phyloP scores from a whole-genome alignment of 1,140 invertebrate species.

The Nasonia vitripennis region DNA sequence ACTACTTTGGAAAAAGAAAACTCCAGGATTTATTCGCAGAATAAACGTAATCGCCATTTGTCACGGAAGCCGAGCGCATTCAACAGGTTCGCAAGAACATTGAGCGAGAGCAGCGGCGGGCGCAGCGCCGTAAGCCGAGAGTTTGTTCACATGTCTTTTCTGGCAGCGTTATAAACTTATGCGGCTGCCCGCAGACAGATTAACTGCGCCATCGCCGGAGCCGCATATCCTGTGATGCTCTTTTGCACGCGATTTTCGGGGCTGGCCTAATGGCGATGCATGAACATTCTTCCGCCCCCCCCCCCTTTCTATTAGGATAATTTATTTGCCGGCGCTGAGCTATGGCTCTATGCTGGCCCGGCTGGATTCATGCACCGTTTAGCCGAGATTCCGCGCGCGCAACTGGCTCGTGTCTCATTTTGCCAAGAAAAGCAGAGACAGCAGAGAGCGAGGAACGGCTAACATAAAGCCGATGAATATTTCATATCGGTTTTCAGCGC shows the following conservation, averaged over 20 bases:
- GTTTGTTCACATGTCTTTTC: slow-evolving; percentile 64
- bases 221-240: slow-evolving; percentile 19
- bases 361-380: background rate
- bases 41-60: slow-evolving; percentile 69
- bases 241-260: slow-evolving; percentile 30
- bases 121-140: slow-evolving; percentile 50
- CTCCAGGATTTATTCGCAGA: slow-evolving; percentile 55
- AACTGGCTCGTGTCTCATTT: background rate
- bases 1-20: slow-evolving; percentile 25
- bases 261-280: background rate
- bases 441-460: too few relatives aligned
- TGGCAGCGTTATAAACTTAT: slow-evolving; percentile 43
- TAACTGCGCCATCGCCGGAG: background rate
- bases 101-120: slow-evolving; percentile 47
- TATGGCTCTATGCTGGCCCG: background rate
- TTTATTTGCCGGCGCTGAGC: background rate
- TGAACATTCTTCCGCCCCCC: slow-evolving; percentile 43
- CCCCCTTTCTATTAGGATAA: slow-evolving; percentile 31
- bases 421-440: too few relatives aligned
- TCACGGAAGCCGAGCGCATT: slow-evolving; percentile 65
- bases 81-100: slow-evolving; percentile 69
- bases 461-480: too few relatives aligned
- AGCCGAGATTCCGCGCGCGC: background rate
- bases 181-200: background rate
- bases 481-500: too few relatives aligned